Percentiles rank a stretch among this genome's conserved stretches.
phyloP scores from a whole-genome alignment of 2,113 vertebrate genomes.

The Pionites leucogaster region DNA sequence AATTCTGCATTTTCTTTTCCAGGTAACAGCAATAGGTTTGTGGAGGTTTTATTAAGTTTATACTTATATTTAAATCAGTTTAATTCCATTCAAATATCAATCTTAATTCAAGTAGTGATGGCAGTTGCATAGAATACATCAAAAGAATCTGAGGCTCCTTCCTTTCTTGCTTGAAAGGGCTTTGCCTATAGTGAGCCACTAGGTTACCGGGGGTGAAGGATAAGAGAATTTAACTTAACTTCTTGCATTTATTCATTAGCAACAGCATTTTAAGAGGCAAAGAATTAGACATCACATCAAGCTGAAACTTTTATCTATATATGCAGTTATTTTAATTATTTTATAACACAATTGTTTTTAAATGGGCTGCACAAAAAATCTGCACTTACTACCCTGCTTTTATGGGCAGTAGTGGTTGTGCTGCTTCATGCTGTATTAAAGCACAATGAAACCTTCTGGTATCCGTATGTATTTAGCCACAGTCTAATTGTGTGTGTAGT shows the following conservation, averaged over 20 bases:
- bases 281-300: not conserved
- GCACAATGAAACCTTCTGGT: not conserved
- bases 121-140: not conserved
- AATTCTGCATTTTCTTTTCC: not conserved
- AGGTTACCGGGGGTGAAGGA: not conserved
- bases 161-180: not conserved
- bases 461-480: not conserved
- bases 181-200: not conserved
- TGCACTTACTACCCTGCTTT: not conserved
- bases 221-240: not conserved
- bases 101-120: not conserved
- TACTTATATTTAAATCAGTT: not conserved
- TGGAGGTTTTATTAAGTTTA: not conserved
- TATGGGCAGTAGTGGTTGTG: not conserved
- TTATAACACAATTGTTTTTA: not conserved
- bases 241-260: not conserved
- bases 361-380: not conserved
- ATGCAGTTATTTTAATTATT: not conserved
- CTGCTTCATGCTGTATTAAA: not conserved
- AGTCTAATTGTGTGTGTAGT: not conserved
- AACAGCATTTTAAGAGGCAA: not conserved
- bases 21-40: not conserved
- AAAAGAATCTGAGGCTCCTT: not conserved
- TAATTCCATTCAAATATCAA: not conserved
- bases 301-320: not conserved